Percentiles rank a stretch among this genome's conserved stretches.
phyloP scores from a whole-genome alignment of 2,888 invertebrate genomes.

The Eurytoma adleriae region DNA sequence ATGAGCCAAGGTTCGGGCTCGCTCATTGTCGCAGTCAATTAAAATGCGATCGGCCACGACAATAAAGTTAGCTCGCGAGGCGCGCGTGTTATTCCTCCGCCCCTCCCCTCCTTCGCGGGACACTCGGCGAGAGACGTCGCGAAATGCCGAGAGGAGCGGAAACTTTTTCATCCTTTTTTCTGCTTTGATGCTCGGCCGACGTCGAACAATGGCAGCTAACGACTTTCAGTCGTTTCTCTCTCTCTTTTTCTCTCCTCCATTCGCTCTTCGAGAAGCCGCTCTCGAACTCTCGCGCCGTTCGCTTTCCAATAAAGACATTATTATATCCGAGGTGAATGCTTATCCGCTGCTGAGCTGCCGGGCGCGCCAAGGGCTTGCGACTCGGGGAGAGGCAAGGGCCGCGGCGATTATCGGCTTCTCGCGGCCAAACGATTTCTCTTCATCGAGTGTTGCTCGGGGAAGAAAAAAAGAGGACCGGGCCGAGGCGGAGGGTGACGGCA shows the following conservation, averaged over 20 bases:
- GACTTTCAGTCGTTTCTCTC: constrained; percentile 43
- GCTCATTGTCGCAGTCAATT: constrained; percentile 44
- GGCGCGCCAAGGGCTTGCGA: constrained; percentile 12
- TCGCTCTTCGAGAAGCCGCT: constrained; percentile 13
- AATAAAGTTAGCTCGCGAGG: constrained; percentile 42
- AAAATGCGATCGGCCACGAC: constrained; percentile 51
- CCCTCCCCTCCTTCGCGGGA: not conserved
- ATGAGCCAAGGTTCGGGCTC: not conserved
- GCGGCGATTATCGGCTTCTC: constrained; percentile 72
- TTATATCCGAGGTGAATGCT: constrained; percentile 64
- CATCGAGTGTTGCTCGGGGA: constrained; percentile 25
- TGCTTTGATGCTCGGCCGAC: constrained; percentile 55
- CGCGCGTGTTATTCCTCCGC: constrained; percentile 13
- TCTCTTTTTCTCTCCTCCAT: not conserved
- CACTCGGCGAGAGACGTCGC: constrained; percentile 13
- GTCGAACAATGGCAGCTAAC: constrained; percentile 55
- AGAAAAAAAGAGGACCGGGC: constrained; percentile 50
- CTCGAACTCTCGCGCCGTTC: constrained; percentile 61
- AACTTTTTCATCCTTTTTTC: constrained; percentile 48
- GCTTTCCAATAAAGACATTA: constrained; percentile 74
- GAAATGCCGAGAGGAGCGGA: constrained; percentile 32
- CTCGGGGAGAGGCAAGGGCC: constrained; percentile 52
- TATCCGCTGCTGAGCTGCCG: constrained; percentile 66
- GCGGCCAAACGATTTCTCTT: constrained; percentile 65
- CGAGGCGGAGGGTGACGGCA: constrained; percentile 47